These are phyloP conservation scores for Villa cingulata DNA, from an alignment of 2,888 invertebrate species.

Conservation along the genomic window DNA sequence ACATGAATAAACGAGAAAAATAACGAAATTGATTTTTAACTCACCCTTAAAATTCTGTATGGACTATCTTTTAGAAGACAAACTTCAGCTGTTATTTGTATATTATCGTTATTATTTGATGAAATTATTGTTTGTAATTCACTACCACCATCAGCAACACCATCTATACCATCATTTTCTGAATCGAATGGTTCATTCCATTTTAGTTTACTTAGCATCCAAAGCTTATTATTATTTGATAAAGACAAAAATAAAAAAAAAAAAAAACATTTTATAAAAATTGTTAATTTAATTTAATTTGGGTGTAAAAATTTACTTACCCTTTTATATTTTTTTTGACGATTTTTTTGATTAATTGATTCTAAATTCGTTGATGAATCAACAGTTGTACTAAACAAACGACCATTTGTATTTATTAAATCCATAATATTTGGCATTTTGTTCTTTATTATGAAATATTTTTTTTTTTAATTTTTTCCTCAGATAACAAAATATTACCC, in stretches of 20 bases:
- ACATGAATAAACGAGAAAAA: no score
- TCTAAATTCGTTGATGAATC: neutral
- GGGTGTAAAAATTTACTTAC: no score
- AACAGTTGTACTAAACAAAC: neutral
- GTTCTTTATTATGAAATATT: no score
- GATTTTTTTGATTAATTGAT: neutral
- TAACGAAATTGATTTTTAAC: no score
- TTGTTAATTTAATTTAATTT: neutral
- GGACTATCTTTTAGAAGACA: constrained; percentile 57
- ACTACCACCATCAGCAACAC: constrained; percentile 13
- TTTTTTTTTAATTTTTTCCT: no score
- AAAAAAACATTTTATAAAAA: neutral
- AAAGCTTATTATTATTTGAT: constrained; percentile 1
- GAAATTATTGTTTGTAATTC: constrained; percentile 47
- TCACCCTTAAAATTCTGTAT: constrained; percentile 33
- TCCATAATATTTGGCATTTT: no score
- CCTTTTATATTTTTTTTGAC: constrained; percentile 2
- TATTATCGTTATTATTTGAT: neutral
- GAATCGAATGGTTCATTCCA: constrained; percentile 3
- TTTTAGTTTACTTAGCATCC: constrained; percentile 8
- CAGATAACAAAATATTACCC: no score
- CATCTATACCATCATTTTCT: neutral
- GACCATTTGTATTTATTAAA: no score
- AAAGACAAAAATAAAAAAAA: neutral
- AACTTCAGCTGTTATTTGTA: constrained; percentile 37